Conservation (phyloP, 1,140 invertebrate genomes). For the Bombus impatiens region DNA sequence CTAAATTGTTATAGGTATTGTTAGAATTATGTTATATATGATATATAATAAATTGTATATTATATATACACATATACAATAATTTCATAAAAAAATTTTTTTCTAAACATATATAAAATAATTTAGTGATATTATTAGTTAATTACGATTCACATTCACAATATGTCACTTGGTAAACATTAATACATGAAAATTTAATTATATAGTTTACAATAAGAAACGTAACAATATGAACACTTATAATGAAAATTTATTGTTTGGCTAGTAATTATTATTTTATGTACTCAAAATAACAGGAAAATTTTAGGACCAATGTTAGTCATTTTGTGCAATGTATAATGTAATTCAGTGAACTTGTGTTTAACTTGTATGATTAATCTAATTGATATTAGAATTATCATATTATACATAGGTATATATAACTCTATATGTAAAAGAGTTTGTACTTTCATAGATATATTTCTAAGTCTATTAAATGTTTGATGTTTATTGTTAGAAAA, state of each 20-base stretch:
- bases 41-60: slow-evolving; percentile 33
- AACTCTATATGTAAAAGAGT: slow-evolving; percentile 53
- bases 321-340: slow-evolving; percentile 52
- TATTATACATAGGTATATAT: slow-evolving; percentile 32
- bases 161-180: background rate
- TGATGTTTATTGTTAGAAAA: slow-evolving; percentile 55
- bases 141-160: slow-evolving; percentile 35
- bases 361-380: slow-evolving; percentile 45
- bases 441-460: slow-evolving; percentile 74
- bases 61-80: slow-evolving; percentile 5
- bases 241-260: slow-evolving; percentile 23
- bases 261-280: slow-evolving; percentile 31
- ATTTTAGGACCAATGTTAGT: slow-evolving; percentile 57
- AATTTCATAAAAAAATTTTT: slow-evolving; percentile 29
- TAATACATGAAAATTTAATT: slow-evolving; percentile 8
- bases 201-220: slow-evolving; percentile 5
- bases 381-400: slow-evolving; percentile 47
- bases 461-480: slow-evolving; percentile 62
- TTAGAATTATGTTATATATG: slow-evolving; percentile 43
- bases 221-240: background rate
- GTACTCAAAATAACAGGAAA: slow-evolving; percentile 30
- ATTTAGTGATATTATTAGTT: slow-evolving; percentile 20
- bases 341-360: slow-evolving; percentile 52
- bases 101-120: slow-evolving; percentile 11
- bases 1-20: slow-evolving; percentile 49